Conservation (phyloP, 2,113 vertebrate genomes). For the Passer domesticus region DNA sequence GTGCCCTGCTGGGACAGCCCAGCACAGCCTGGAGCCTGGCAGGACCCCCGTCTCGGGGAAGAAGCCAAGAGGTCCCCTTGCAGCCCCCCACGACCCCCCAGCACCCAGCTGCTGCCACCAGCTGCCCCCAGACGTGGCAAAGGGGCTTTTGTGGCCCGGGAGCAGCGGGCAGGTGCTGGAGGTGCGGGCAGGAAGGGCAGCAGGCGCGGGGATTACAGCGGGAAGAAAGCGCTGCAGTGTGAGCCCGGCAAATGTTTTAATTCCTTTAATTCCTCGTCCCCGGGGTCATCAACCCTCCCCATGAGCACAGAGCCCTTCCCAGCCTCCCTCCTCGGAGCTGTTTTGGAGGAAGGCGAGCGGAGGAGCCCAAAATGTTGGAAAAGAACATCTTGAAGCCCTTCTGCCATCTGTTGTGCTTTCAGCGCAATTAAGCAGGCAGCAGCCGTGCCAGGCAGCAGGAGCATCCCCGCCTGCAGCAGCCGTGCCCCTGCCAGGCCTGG, state of each 20-base stretch:
- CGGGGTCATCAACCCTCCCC: background rate
- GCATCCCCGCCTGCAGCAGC: background rate
- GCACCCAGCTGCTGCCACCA: background rate
- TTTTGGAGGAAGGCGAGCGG: background rate
- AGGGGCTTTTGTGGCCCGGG: background rate
- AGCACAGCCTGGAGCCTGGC: background rate
- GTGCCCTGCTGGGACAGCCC: fast-evolving
- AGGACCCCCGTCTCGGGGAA: background rate
- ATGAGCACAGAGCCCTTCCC: fast-evolving
- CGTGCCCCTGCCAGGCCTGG: background rate
- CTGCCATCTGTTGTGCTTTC: constrained; percentile 62
- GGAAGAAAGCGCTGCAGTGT: background rate
- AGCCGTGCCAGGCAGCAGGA: background rate
- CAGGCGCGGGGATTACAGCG: background rate
- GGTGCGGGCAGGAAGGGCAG: background rate
- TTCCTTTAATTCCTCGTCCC: background rate
- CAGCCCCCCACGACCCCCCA: background rate
- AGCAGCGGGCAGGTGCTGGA: background rate
- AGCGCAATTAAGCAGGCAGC: constrained; percentile 57
- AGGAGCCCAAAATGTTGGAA: background rate
- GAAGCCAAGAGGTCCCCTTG: background rate
- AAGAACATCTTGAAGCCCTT: constrained; percentile 52
- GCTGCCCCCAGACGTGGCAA: background rate
- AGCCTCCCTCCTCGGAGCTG: background rate
- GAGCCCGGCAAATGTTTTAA: constrained; percentile 45